Evolutionary conservation across 2,888 invertebrate genomes (phyloP), one percentile per base, ranked within the genome.

Genomic region (Sminthurides aquaticus): DNA sequence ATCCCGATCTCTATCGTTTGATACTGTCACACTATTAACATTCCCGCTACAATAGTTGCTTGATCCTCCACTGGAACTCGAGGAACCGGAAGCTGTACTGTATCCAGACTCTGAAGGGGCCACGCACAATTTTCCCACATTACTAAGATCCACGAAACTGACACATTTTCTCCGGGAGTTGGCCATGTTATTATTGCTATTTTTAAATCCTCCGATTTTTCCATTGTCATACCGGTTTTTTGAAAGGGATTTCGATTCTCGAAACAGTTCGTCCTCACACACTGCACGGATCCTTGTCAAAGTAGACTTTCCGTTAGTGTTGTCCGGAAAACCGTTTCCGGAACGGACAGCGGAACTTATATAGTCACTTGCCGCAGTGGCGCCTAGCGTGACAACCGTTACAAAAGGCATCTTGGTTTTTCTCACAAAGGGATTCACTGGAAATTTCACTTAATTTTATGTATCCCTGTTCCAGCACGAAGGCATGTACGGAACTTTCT

Each of bases 361-460:
- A 49, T 69, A 65, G 48, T 73, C 72, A 55, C 57, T 68, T 2
- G 71, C 70, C 26, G 72, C 70, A 43, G 70, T 68, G 59, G 74
- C 69, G n/a, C 72, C 71, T 57, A 74, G 60, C 25, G 71, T 71
- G 24, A 74, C 74, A 24, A 74, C 74, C 22, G 74, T 74, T 49
- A 74, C 72, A 57, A 74, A 74, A 28, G 74, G 74, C 74, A 74
- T 74, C 49, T 20, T 56, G 52, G 11, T n/a, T n/a, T n/a, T n/a
- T n/a, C n/a, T n/a, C n/a, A n/a, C n/a, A n/a, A n/a, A n/a, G n/a
- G n/a, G n/a, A n/a, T n/a, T n/a, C n/a, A n/a, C n/a, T n/a, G n/a
- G n/a, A n/a, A n/a, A n/a, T n/a, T n/a, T n/a, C n/a, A n/a, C n/a
- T n/a, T n/a, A n/a, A n/a, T n/a, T n/a, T n/a, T n/a, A n/a, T n/a